Conservation (phyloP, 1,140 invertebrate genomes). For the Leptopilina boulardi region DNA sequence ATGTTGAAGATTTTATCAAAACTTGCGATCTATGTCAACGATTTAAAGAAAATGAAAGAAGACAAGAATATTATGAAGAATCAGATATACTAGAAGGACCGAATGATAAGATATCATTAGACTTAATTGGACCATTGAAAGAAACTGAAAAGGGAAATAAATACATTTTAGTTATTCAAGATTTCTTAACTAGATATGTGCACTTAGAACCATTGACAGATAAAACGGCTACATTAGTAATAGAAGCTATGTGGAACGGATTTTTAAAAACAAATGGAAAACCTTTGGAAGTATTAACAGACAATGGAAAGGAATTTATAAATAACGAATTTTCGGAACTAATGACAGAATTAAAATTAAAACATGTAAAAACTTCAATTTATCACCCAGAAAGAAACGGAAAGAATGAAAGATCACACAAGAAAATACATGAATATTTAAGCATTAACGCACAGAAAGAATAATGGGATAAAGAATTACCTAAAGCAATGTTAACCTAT, state of each 20-base stretch:
- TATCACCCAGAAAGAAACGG: slow-evolving; percentile 10
- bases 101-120: slow-evolving; percentile 6
- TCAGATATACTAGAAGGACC: slow-evolving; percentile 24
- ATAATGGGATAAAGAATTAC: not conserved
- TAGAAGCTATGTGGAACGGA: not conserved
- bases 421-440: not conserved
- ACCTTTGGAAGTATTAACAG: slow-evolving; percentile 6
- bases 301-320: slow-evolving; percentile 24
- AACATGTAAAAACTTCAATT: not conserved
- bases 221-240: not conserved
- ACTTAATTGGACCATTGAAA: slow-evolving; percentile 22
- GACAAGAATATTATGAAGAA: slow-evolving; percentile 2
- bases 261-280: not conserved
- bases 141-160: not conserved
- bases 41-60: not conserved
- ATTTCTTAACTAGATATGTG: slow-evolving; percentile 27
- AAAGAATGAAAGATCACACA: slow-evolving; percentile 13
- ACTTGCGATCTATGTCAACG: not conserved
- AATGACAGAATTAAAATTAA: not conserved
- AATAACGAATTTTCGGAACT: not conserved
- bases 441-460: not conserved
- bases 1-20: not conserved
- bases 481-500: slow-evolving; percentile 2
- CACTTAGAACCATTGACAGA: not conserved
- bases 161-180: slow-evolving; percentile 29